These are phyloP conservation scores for Phylloscopus collybita DNA, from an alignment of 2,797 vertebrate genomes.

Conservation along the genomic window DNA sequence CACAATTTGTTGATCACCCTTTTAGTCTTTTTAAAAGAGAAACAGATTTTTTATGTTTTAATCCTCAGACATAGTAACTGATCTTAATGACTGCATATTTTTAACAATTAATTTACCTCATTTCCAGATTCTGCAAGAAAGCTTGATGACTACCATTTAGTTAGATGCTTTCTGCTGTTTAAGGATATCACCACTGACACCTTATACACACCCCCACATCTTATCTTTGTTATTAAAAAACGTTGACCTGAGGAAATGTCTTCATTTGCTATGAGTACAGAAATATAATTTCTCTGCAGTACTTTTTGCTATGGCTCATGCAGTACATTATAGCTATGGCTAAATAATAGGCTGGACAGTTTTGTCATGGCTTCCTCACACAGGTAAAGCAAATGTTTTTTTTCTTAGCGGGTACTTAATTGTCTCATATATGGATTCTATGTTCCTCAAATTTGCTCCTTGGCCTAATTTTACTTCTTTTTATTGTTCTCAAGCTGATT, in stretches of 20 bases:
- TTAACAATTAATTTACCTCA: constrained; percentile 41
- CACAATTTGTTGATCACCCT: background rate
- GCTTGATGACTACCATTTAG: background rate
- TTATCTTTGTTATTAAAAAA: background rate
- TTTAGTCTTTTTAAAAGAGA: background rate
- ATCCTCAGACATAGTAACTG: background rate
- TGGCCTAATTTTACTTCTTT: constrained; percentile 21
- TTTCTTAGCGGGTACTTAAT: background rate
- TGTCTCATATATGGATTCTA: background rate
- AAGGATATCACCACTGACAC: constrained; percentile 1
- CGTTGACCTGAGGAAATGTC: background rate
- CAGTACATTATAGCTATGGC: background rate
- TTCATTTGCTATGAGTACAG: background rate
- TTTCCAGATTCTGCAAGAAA: constrained; percentile 20
- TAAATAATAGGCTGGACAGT: background rate
- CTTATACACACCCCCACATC: background rate
- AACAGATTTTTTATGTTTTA: background rate
- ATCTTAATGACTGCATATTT: constrained; percentile 27
- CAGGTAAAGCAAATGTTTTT: background rate
- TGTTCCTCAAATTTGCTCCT: background rate
- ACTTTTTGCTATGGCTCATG: background rate
- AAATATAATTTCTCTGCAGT: background rate
- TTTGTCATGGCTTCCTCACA: background rate
- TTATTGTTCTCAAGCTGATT: background rate
- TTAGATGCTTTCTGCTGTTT: background rate